These are phyloP conservation scores for Yoshiicerus persimilis DNA, from an alignment of 1,140 invertebrate genomes.

Conservation along the genomic window DNA sequence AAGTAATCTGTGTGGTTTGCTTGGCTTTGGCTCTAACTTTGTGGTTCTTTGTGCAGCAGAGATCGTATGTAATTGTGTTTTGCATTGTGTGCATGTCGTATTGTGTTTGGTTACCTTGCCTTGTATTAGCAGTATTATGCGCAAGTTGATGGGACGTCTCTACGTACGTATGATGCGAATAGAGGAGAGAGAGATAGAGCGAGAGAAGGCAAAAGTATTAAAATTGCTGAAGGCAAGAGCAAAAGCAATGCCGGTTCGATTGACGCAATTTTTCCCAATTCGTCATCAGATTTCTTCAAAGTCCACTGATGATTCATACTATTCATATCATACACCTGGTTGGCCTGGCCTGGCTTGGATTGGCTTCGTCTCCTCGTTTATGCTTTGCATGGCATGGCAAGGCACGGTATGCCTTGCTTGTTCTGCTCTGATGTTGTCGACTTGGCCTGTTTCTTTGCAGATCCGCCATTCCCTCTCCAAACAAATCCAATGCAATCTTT, in stretches of 20 bases:
- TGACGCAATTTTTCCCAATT: constrained; percentile 44
- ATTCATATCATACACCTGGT: constrained; percentile 21
- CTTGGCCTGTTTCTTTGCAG: constrained; percentile 2
- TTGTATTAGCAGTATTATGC: not conserved
- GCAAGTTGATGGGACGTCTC: not conserved
- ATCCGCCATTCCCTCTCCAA: constrained; percentile 6
- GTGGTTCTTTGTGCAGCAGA: not conserved
- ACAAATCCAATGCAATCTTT: not conserved
- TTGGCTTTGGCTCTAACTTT: not conserved
- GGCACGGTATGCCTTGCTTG: not conserved
- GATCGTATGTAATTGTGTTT: not conserved
- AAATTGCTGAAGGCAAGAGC: not conserved
- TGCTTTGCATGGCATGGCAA: not conserved
- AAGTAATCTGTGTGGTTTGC: not conserved
- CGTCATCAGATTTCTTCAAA: constrained; percentile 41
- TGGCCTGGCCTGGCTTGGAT: not conserved
- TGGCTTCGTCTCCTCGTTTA: not conserved
- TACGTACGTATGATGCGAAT: not conserved
- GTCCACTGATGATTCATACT: constrained; percentile 34
- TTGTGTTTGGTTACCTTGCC: not conserved
- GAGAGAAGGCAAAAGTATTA: constrained; percentile 12
- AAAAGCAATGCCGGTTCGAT: constrained; percentile 13
- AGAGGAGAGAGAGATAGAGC: not conserved
- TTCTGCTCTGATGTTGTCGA: not conserved
- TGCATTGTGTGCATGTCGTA: not conserved